Evolutionary conservation across 2,888 invertebrate genomes (phyloP).

Genomic region (Andrena chrysosceles): DNA sequence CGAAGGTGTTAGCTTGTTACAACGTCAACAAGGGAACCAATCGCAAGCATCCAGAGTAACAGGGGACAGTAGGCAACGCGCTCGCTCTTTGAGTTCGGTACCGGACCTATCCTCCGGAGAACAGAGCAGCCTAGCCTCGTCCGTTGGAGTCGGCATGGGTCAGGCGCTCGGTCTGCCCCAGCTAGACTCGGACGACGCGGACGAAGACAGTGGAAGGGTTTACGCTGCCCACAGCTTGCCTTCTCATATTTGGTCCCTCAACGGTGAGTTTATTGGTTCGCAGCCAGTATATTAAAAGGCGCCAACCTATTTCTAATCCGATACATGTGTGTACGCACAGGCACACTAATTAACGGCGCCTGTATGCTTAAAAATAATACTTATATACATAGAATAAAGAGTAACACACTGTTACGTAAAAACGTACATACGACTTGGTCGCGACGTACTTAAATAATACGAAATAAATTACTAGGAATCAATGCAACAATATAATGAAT

Average conservation of each 20-base stretch:
- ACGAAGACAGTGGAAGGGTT: conserved; percentile 88
- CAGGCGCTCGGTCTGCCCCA: conserved; percentile 89
- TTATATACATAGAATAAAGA: neutral
- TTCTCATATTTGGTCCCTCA: conserved; percentile 96
- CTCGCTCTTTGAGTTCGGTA: conserved; percentile 93
- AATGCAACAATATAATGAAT: conserved; percentile 3
- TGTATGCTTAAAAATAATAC: neutral
- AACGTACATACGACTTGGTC: no score
- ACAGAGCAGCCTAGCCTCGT: conserved; percentile 89
- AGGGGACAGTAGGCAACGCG: conserved; percentile 88
- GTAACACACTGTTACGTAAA: no score
- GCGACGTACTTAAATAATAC: neutral
- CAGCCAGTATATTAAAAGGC: neutral
- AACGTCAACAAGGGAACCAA: conserved; percentile 86
- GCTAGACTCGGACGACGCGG: conserved; percentile 89
- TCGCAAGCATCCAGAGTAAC: conserved; percentile 81
- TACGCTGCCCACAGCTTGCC: conserved; percentile 96
- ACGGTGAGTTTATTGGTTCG: conserved; percentile 88
- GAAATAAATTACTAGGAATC: neutral
- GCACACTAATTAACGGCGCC: neutral
- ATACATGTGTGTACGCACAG: neutral
- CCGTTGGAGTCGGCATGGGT: conserved; percentile 88
- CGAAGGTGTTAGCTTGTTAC: conserved; percentile 90
- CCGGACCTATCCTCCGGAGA: conserved; percentile 88
- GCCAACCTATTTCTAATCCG: neutral